A percentile compares a stretch with the other conserved stretches of the same genome.
phyloP scores from a whole-genome alignment of 2,113 vertebrate species.

The Physeter macrocephalus region DNA sequence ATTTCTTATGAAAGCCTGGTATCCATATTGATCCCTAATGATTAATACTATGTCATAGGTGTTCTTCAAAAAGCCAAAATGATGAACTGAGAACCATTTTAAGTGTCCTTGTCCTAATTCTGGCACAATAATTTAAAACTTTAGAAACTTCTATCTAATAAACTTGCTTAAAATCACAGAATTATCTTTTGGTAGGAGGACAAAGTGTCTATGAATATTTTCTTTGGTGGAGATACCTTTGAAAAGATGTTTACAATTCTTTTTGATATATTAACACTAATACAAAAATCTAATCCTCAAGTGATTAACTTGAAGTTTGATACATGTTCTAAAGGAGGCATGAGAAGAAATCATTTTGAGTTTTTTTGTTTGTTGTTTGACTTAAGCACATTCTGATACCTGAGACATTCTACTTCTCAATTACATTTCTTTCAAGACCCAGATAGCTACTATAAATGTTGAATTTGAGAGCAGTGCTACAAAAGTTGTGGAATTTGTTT shows the following conservation, averaged over 20 bases:
- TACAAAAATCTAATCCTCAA: background rate
- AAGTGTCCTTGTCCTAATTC: constrained; percentile 34
- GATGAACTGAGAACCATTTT: constrained; percentile 6
- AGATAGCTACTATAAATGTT: background rate
- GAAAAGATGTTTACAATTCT: background rate
- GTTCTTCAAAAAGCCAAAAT: constrained; percentile 30
- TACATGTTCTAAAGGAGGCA: background rate
- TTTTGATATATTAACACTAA: background rate
- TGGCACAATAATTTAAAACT: constrained; percentile 31
- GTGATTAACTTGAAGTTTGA: background rate
- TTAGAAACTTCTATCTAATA: background rate
- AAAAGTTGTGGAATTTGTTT: background rate
- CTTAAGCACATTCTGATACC: background rate
- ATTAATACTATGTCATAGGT: constrained; percentile 15
- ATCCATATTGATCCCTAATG: constrained; percentile 42
- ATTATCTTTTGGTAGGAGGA: background rate
- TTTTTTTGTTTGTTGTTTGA: background rate
- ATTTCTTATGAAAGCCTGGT: constrained; percentile 38
- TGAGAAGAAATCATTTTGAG: background rate
- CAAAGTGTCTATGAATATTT: background rate
- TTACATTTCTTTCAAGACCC: background rate
- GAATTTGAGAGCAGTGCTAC: background rate
- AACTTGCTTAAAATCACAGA: background rate
- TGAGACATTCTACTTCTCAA: background rate
- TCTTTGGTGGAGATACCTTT: background rate